Percentiles rank a stretch among this genome's conserved stretches.
These are phyloP conservation scores for Brachionus plicatilis DNA, from an alignment of 1,140 invertebrate species.

Conservation along the genomic window DNA sequence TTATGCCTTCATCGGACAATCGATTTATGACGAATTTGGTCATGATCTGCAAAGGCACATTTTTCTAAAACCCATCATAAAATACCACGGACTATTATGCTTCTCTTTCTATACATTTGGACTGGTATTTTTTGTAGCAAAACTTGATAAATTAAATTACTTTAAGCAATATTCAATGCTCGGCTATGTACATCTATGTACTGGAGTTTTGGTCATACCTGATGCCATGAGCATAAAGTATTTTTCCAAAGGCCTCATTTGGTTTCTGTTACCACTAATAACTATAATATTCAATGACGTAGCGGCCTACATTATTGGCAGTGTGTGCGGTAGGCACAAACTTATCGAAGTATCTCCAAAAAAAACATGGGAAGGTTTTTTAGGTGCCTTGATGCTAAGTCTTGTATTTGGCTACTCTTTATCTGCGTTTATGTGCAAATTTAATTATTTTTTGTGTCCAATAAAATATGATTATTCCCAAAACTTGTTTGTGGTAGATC, in stretches of 20 bases:
- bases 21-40: conserved; percentile 86
- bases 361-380: conserved; percentile 93
- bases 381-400: conserved; percentile 89
- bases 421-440: conserved; percentile 77
- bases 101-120: conserved; percentile 91
- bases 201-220: conserved; percentile 92
- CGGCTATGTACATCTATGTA: conserved; percentile 94
- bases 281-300: conserved; percentile 99
- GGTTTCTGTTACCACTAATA: conserved; percentile 90
- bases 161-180: conserved; percentile 97
- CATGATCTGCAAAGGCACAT: conserved; percentile 91
- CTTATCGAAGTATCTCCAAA: conserved; percentile 96
- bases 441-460: conserved; percentile 89
- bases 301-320: conserved; percentile 98
- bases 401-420: conserved; percentile 79
- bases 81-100: conserved; percentile 94
- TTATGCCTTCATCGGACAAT: conserved; percentile 97
- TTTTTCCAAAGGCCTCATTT: conserved; percentile 88
- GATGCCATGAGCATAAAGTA: conserved; percentile 96
- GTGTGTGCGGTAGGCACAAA: conserved; percentile 97
- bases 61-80: conserved; percentile 80
- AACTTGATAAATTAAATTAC: conserved; percentile 91
- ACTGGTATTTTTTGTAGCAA: conserved; percentile 96
- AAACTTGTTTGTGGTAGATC: conserved; percentile 41
- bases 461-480: conserved; percentile 77